Percentiles rank a stretch among this genome's conserved stretches.
These are phyloP conservation scores for Gallinago paraguaiae DNA, from an alignment of 2,113 vertebrate genomes.

Conservation along the genomic window DNA sequence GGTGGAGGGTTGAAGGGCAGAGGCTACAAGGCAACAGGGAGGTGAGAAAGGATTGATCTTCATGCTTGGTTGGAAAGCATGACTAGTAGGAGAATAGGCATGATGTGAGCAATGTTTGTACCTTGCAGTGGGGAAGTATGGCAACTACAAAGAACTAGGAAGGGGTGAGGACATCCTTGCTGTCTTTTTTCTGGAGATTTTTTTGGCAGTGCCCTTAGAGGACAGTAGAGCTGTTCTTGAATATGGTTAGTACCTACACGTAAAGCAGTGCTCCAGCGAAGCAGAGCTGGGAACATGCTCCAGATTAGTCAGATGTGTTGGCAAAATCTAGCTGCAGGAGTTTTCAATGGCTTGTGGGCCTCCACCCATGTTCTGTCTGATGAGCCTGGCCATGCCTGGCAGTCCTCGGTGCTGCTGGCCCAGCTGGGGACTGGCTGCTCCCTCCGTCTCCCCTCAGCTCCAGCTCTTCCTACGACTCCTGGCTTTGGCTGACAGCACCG, in stretches of 20 bases:
- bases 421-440: constrained; percentile 19
- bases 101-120: neutral
- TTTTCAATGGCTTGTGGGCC: constrained; percentile 9
- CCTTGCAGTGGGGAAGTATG: neutral
- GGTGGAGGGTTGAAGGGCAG: neutral
- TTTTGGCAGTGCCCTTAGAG: neutral
- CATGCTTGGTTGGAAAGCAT: neutral
- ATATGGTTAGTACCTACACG: neutral
- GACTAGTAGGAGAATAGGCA: neutral
- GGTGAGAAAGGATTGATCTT: neutral
- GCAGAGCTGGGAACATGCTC: neutral
- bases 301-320: constrained; percentile 25
- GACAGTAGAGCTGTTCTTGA: fast-evolving
- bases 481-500: neutral
- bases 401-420: neutral
- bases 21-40: neutral
- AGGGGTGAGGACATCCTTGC: fast-evolving
- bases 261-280: fast-evolving
- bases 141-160: neutral
- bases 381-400: neutral
- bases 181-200: neutral
- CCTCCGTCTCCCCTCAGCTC: neutral
- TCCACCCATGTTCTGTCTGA: constrained; percentile 30
- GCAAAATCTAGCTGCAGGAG: constrained; percentile 25
- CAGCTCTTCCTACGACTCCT: neutral